These are phyloP conservation scores for Pantherophis guttatus DNA, from an alignment of 2,113 vertebrate species.

Conservation along the genomic window DNA sequence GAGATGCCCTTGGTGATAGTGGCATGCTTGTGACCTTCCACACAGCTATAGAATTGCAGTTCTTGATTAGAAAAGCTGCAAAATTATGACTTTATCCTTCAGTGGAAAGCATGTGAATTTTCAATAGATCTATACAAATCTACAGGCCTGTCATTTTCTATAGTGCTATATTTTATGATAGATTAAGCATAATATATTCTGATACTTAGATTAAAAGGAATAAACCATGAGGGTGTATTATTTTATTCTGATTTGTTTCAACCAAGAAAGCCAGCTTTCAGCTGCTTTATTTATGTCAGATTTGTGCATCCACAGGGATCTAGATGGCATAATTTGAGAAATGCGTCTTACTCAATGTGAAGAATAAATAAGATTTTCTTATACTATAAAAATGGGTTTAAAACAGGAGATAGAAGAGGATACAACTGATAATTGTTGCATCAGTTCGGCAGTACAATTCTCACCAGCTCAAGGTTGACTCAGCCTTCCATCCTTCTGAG, in stretches of 20 bases:
- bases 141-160: background rate
- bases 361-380: background rate
- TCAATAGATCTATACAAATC: background rate
- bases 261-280: background rate
- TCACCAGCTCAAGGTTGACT: too few species aligned
- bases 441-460: too few species aligned
- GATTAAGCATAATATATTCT: background rate
- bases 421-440: background rate
- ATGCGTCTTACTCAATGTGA: background rate
- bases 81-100: background rate
- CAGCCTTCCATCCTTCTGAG: too few species aligned
- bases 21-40: background rate
- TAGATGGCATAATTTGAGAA: accelerated
- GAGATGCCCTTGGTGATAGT: background rate
- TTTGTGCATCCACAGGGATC: background rate
- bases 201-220: conserved; percentile 11
- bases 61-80: background rate
- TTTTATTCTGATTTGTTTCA: background rate
- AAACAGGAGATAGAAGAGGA: too few species aligned
- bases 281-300: background rate
- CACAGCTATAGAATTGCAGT: accelerated
- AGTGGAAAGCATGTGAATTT: background rate
- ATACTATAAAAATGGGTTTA: background rate
- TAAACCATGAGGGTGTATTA: background rate
- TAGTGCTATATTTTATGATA: background rate